phyloP scores from a whole-genome alignment of 1,140 invertebrate genomes.

The Nomia melanderi region DNA sequence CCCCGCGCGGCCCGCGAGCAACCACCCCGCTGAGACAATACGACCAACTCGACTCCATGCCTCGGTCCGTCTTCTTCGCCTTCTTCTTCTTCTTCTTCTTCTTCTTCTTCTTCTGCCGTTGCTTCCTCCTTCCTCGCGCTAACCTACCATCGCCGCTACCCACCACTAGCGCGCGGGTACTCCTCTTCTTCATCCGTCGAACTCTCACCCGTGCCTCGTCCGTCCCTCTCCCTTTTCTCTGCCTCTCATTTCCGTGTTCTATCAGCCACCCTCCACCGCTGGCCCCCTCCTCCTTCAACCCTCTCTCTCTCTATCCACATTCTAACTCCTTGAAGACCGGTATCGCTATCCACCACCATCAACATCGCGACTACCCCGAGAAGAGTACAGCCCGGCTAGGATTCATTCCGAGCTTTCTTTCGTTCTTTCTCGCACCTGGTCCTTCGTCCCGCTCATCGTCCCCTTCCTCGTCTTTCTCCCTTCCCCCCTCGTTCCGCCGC shows the following conservation, averaged over 20 bases:
- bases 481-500: conserved; percentile 24
- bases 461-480: conserved; percentile 3
- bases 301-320: conserved; percentile 23
- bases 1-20: conserved; percentile 67
- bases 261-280: no score
- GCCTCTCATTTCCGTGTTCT: conserved; percentile 21
- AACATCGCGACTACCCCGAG: conserved; percentile 62
- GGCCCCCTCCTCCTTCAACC: neutral
- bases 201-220: no score
- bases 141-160: no score
- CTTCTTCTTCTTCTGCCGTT: conserved; percentile 38
- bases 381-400: conserved; percentile 55
- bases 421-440: conserved; percentile 34
- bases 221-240: conserved; percentile 41
- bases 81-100: conserved; percentile 43
- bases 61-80: conserved; percentile 60
- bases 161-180: no score
- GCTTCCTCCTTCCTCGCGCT: conserved; percentile 27
- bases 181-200: no score
- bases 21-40: conserved; percentile 79
- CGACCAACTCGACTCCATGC: conserved; percentile 63
- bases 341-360: conserved; percentile 59
- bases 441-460: neutral
- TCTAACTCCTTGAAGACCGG: conserved; percentile 65
- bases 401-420: conserved; percentile 54